A percentile compares a stretch with the other conserved stretches of the same genome.
Evolutionary conservation across 2,797 vertebrate genomes (phyloP).

Genomic region (Myioborus melanocephalus): DNA sequence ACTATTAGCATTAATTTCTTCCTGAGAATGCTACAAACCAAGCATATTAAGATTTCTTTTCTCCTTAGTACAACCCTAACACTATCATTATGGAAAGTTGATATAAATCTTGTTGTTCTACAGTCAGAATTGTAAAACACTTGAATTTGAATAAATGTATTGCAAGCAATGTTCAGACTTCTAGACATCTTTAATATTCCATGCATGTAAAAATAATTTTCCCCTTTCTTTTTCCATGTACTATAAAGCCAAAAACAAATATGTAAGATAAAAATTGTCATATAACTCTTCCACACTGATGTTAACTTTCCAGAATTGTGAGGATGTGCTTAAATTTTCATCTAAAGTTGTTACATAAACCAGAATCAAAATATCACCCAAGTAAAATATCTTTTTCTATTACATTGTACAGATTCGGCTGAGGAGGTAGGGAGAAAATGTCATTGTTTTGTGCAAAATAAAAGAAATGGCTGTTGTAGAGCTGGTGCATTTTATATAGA

Average conservation of each 20-base stretch:
- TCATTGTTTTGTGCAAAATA: background rate
- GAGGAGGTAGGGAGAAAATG: background rate
- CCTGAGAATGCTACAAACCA: background rate
- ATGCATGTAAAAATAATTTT: background rate
- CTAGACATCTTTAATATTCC: background rate
- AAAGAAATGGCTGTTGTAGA: background rate
- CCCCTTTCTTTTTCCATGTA: background rate
- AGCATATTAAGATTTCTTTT: conserved; percentile 10
- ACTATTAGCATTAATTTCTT: conserved; percentile 34
- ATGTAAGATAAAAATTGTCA: background rate
- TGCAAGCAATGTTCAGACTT: background rate
- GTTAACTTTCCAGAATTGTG: background rate
- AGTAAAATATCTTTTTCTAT: background rate
- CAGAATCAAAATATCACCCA: background rate
- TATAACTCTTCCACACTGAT: background rate
- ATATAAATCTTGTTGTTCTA: background rate
- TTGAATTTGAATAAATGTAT: rapidly evolving
- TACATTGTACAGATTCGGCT: background rate
- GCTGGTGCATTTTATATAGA: background rate
- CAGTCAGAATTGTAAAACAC: background rate
- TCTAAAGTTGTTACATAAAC: background rate
- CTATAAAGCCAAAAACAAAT: background rate
- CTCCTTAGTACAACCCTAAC: background rate
- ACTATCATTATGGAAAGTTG: background rate
- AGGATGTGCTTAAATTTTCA: background rate